Percentiles rank a stretch among this genome's conserved stretches.
Conservation (phyloP, 2,888 invertebrate genomes). For the Leptinotarsa tumamoca region DNA sequence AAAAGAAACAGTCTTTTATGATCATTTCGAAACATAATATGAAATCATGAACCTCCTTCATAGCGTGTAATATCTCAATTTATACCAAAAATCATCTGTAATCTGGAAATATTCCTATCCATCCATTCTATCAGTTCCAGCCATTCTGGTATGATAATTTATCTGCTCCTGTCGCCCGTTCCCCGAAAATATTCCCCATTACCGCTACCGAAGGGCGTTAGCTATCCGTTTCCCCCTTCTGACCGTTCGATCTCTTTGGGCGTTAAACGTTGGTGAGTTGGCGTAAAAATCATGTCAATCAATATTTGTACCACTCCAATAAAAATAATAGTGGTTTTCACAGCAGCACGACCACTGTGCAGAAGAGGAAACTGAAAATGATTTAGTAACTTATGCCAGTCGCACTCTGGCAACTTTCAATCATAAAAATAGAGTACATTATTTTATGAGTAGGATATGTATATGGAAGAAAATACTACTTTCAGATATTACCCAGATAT, state of each 20-base stretch:
- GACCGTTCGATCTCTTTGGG: conserved; percentile 19
- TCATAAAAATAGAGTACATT: too few relatives aligned
- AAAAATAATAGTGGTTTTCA: conserved; percentile 1
- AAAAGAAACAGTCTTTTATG: background rate
- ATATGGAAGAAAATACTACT: too few relatives aligned
- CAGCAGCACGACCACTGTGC: conserved; percentile 1
- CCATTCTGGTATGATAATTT: conserved; percentile 57
- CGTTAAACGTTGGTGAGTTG: conserved; percentile 20
- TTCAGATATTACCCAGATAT: too few relatives aligned
- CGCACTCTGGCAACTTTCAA: too few relatives aligned
- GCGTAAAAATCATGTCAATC: conserved; percentile 30
- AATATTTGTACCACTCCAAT: conserved; percentile 23
- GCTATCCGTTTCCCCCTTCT: conserved; percentile 2
- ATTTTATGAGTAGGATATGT: too few relatives aligned
- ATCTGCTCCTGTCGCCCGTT: conserved; percentile 48
- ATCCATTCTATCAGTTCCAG: conserved; percentile 53
- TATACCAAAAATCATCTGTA: conserved; percentile 7
- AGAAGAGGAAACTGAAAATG: background rate
- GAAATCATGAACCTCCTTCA: background rate
- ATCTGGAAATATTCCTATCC: conserved; percentile 49
- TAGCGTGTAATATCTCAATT: background rate
- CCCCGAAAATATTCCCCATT: conserved; percentile 17
- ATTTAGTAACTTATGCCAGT: background rate
- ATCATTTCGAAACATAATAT: background rate
- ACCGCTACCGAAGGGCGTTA: conserved; percentile 10